Percentiles rank a stretch among this genome's conserved stretches.
Conservation (phyloP, 2,113 vertebrate genomes). For the Nothoprocta perdicaria region DNA sequence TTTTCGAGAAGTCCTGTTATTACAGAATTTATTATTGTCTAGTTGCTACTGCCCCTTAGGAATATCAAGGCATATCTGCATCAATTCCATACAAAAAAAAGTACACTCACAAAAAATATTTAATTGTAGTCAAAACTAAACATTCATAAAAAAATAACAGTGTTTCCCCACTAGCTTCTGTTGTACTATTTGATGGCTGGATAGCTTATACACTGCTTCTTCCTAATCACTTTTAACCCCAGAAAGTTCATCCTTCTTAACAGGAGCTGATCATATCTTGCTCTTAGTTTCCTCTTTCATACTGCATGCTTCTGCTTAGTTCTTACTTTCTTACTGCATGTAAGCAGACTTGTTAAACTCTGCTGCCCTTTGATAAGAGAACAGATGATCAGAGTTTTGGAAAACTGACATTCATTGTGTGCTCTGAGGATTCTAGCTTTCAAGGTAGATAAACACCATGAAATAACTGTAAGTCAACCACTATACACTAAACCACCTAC, state of each 20-base stretch:
- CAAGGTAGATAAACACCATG: not conserved
- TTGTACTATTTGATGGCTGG: not conserved
- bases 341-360: not conserved
- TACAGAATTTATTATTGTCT: not conserved
- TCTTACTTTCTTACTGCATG: not conserved
- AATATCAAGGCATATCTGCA: not conserved
- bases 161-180: not conserved
- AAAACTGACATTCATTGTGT: not conserved
- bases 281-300: not conserved
- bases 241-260: not conserved
- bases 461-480: too few species aligned
- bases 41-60: not conserved
- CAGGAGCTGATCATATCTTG: not conserved
- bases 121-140: not conserved
- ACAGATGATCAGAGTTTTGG: not conserved
- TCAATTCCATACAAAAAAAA: not conserved
- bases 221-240: not conserved
- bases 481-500: not conserved
- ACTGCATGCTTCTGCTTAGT: not conserved
- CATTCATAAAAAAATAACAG: rapidly evolving
- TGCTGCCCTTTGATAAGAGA: not conserved
- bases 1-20: not conserved
- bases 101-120: not conserved
- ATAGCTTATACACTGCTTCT: not conserved
- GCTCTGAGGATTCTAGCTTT: not conserved